phyloP scores from a whole-genome alignment of 2,888 invertebrate genomes.

The Zonitis immaculata region DNA sequence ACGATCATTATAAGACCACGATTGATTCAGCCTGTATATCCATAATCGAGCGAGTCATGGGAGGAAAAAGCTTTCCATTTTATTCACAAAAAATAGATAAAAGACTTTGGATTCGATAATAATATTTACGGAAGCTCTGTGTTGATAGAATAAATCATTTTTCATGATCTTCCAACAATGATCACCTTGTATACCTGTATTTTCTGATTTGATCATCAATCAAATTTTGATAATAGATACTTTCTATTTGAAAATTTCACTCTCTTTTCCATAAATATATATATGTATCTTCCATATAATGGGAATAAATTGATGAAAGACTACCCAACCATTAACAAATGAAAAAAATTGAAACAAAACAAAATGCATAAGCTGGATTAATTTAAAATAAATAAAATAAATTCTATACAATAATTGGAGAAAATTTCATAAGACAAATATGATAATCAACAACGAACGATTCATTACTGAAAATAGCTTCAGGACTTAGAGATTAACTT shows the following conservation, averaged over 20 bases:
- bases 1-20: no score
- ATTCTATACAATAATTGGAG: background rate
- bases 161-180: background rate
- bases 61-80: no score
- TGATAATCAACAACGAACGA: background rate
- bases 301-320: background rate
- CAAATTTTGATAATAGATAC: background rate
- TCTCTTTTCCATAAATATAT: no score
- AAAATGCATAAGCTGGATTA: background rate
- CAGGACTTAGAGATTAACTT: background rate
- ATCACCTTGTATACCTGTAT: background rate
- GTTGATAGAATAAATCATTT: no score
- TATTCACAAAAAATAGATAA: no score
- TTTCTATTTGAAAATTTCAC: background rate
- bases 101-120: no score
- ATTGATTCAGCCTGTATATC: no score
- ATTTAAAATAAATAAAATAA: no score
- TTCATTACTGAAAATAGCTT: background rate
- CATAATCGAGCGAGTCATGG: no score
- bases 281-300: no score
- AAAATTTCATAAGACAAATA: background rate
- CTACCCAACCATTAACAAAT: background rate
- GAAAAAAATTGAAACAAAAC: background rate
- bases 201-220: background rate
- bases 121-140: no score